phyloP scores from a whole-genome alignment of 2,888 invertebrate species.

The Danaus chrysippus region DNA sequence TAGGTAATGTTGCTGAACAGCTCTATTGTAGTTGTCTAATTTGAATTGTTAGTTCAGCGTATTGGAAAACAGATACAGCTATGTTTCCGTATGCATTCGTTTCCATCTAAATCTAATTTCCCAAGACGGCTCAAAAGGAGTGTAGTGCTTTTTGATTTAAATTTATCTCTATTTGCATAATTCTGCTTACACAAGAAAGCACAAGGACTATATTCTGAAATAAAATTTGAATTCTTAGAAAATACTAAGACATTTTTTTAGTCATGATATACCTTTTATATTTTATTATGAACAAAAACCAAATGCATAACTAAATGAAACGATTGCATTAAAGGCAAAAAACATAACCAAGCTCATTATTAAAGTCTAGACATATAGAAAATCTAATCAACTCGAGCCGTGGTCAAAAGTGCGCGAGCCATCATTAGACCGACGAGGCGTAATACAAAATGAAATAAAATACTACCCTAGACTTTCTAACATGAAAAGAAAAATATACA shows the following conservation, averaged over 20 bases:
- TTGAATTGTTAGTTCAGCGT: slow-evolving; percentile 26
- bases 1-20: slow-evolving; percentile 17
- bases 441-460: slow-evolving; percentile 26
- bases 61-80: slow-evolving; percentile 26
- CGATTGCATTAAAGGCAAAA: background rate
- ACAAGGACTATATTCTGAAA: too few relatives aligned
- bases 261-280: too few relatives aligned
- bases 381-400: slow-evolving; percentile 22
- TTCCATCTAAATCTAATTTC: slow-evolving; percentile 5
- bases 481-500: slow-evolving; percentile 47
- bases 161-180: background rate
- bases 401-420: slow-evolving; percentile 24
- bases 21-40: slow-evolving; percentile 25
- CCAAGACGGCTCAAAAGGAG: background rate
- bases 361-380: slow-evolving; percentile 26
- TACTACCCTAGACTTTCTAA: slow-evolving; percentile 32
- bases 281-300: too few relatives aligned
- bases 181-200: background rate
- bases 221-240: too few relatives aligned
- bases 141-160: background rate
- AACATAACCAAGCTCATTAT: slow-evolving; percentile 9
- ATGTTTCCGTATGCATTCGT: slow-evolving; percentile 13
- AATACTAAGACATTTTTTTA: too few relatives aligned
- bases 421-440: slow-evolving; percentile 29
- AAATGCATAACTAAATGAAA: background rate